Evolutionary conservation across 2,113 vertebrate genomes (phyloP), one percentile per base, ranked within the genome.

Genomic region (Acrocephalus arundinaceus): DNA sequence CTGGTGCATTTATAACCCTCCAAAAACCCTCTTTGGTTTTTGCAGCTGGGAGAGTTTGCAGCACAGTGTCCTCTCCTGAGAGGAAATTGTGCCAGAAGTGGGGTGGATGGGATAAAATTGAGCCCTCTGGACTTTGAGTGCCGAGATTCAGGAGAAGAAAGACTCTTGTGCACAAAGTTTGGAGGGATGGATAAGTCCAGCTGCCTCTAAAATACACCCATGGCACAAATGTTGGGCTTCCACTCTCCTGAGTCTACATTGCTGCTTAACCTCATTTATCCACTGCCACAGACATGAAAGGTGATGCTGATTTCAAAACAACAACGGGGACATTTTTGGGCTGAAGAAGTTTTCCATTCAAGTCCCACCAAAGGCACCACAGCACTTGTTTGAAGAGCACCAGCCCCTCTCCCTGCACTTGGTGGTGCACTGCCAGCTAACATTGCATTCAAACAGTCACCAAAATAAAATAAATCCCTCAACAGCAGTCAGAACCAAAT

Each of bases 131-230:
- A 46, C 5, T 77, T 75, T 13, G 8, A 28, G 15, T 68, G 49
- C 7, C 2, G 9, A 45, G 25, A 17, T 80, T 58, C 46, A 59
- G 35, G 37, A 48, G 41, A 33, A 48, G 49, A 70, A 57, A 31
- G 9, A 45, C 5, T 31, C 0, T 0, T 27, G 11, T 35, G 27
- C 2, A 0, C 15, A 4, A 1, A 9, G 11, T 5, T 2, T 73
- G 9, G 27, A 37, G 6, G 18, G 5, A 46, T 63, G 25, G 39
- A 5, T 5, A 45, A 7, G 55, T 27, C 33, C 62, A 72, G 16
- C 24, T 83, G n/a, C 30, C 31, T 65, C 84, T 72, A 28, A 78
- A 81, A 55, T 13, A 35, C 14, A 15, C 4, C 35, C 24, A 15
- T 8, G 49, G 8, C 16, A 19, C 1, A 2, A 2, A 14, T 39